Base-by-base conservation (phyloP, 64 coral and sea anemone genomes). In the Platygyra sinensis region DNA sequence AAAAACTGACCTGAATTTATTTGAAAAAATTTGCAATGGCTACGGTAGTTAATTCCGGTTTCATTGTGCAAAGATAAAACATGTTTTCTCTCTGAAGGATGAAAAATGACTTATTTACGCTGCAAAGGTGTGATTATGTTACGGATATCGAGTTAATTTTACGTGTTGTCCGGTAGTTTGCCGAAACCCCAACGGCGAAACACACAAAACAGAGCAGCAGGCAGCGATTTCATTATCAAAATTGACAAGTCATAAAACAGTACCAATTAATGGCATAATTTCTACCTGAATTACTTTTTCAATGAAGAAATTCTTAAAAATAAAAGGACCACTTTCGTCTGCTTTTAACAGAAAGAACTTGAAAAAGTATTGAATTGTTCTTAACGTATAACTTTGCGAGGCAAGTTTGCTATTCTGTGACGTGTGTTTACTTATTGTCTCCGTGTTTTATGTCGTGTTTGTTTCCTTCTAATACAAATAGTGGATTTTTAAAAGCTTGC, bases 121-220 rank as follows among this genome's bases (percentile, higher is more conserved):
- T 79, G 19, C 12, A 85, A 85, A 83, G 62, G 38, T 10, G 62
- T 50, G 81, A 71, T 85, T n/a, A 51, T 85, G 22, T 32, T 33
- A n/a, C 60, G 59, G 31, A 83, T 79, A 38, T 62, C 20, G 42
- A n/a, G 80, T 38, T 20, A 83, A 83, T 83, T 65, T 83, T 62
- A 15, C 13, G 11, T 62, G 18, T n/a, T 67, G 67, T 42, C 52
- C 80, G 24, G 78, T 13, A 31, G 22, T 61, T 15, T 79, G 14
- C 20, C 20, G 61, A 50, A 27, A 51, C 36, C 62, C 36, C 32
- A 20, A 4, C 27, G 39, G 32, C 61, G 63, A 65, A 50, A 50
- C 36, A 50, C 17, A 51, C 33, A 15, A 77, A 50, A 77, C 19
- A 76, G 19, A 24, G 25, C 65, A 8, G n/a, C 5, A 27, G 20